Conservation (phyloP, 2,797 vertebrate species). For the Tragopan temminckii region DNA sequence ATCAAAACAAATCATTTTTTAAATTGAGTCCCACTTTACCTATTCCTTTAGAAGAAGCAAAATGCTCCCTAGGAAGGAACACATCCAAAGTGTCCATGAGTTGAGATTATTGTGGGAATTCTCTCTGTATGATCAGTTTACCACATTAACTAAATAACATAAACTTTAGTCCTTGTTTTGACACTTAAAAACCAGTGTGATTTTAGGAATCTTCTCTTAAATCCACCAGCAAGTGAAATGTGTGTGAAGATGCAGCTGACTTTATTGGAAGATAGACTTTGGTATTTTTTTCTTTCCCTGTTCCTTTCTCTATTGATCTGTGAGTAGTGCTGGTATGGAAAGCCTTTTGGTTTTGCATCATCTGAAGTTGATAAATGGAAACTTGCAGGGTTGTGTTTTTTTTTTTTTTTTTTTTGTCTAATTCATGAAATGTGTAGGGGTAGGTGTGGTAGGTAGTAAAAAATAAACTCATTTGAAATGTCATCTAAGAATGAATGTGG, state of each 20-base stretch:
- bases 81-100: not conserved
- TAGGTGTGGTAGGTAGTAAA: not conserved
- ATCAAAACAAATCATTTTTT: not conserved
- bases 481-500: not conserved
- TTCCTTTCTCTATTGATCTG: not conserved
- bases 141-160: too few species aligned
- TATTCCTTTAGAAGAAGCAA: fast-evolving
- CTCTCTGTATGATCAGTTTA: not conserved
- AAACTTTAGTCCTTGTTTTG: too few species aligned
- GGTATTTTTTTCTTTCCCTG: not conserved
- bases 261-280: not conserved
- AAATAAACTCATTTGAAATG: constrained; percentile 7
- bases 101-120: not conserved
- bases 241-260: not conserved
- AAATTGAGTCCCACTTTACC: not conserved
- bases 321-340: not conserved
- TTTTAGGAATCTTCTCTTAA: not conserved
- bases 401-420: not conserved
- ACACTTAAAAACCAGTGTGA: not conserved
- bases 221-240: not conserved
- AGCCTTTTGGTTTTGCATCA: not conserved
- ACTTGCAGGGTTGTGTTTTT: not conserved
- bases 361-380: not conserved
- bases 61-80: not conserved
- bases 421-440: not conserved